phyloP scores from a whole-genome alignment of 1,140 invertebrate genomes.

The Drosophila kurseongensis region DNA sequence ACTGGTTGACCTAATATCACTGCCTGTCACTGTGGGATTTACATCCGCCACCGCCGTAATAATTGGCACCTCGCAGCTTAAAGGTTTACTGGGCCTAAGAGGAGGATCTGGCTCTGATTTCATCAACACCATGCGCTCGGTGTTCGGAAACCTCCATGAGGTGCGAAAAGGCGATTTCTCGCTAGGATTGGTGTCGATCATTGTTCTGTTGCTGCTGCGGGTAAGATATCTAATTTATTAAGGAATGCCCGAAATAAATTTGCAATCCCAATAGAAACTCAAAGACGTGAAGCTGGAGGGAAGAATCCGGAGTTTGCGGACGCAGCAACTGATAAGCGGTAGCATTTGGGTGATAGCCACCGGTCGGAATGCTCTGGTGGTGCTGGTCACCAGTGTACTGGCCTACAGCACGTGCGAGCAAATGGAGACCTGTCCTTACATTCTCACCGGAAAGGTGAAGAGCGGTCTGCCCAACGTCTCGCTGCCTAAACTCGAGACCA shows the following conservation, averaged over 20 bases:
- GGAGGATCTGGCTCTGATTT: constrained; percentile 87
- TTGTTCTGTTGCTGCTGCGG: constrained; percentile 88
- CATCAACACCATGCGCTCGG: constrained; percentile 87
- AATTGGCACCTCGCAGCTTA: constrained; percentile 95
- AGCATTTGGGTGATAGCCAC: constrained; percentile 90
- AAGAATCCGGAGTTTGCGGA: constrained; percentile 36
- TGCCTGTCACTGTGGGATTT: constrained; percentile 96
- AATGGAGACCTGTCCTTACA: constrained; percentile 86
- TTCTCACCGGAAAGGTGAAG: constrained; percentile 88
- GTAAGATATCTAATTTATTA: constrained; percentile 83
- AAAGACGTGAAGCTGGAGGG: constrained; percentile 86
- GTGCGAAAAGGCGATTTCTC: constrained; percentile 87
- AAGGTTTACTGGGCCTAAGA: constrained; percentile 91
- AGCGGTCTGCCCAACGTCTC: constrained; percentile 87
- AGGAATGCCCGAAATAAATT: no score
- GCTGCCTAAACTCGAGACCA: constrained; percentile 87
- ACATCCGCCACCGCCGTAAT: constrained; percentile 96
- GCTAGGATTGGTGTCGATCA: constrained; percentile 88
- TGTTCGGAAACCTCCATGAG: constrained; percentile 86
- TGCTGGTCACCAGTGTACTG: constrained; percentile 88
- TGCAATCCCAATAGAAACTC: constrained; percentile 86
- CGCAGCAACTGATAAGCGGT: constrained; percentile 85
- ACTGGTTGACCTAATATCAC: constrained; percentile 96
- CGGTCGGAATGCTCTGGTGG: constrained; percentile 91
- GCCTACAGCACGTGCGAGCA: constrained; percentile 86